Base-by-base conservation (phyloP, 1,140 invertebrate genomes). In the Sitophilus oryzae region DNA sequence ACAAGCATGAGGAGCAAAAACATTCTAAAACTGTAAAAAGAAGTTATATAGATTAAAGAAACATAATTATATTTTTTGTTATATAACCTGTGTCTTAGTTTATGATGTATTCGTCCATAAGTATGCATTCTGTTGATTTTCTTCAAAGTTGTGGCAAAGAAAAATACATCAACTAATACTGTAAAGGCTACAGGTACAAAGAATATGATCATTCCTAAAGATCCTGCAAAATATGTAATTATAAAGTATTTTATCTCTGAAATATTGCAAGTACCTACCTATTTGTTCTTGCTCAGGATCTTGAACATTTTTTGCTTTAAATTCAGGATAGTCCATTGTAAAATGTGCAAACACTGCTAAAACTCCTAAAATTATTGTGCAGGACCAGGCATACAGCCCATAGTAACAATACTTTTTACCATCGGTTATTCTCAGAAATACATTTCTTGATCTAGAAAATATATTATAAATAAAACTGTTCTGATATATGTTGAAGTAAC, bases 401-500 rank as follows among this genome's bases (percentile, higher is more conserved):
- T 91, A 91, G 61, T 89, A 90, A 64, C 88, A 90, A 68, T 89
- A 91, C 73, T 90, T 90, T 50, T 80, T 77, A 1, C 86, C 84
- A 71, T 90, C 88, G 0, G 88, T 90, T 38, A 89, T 85, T 40
- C 88, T 74, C 4, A 91, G 70, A 65, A 89, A 91, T 11, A 90
- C 86, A 68, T 90, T 91, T 20, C 86, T 74, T 16, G 88, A 89
- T 47, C 86, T 85, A 15, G 77, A 74, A 44, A 30, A 11, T 6
- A 30, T 11, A 30, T 5, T 30, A 30, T 30, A n/a, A n/a, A n/a
- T n/a, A n/a, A n/a, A n/a, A n/a, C n/a, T n/a, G n/a, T n/a, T n/a
- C n/a, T n/a, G n/a, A n/a, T n/a, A n/a, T 47, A 23, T 34, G 1
- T 3, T 2, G 5, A 37, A 19, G 9, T 34, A 38, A n/a, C n/a